These are phyloP conservation scores for Leptinotarsa peninsularis DNA, from an alignment of 2,888 invertebrate genomes.

Conservation along the genomic window DNA sequence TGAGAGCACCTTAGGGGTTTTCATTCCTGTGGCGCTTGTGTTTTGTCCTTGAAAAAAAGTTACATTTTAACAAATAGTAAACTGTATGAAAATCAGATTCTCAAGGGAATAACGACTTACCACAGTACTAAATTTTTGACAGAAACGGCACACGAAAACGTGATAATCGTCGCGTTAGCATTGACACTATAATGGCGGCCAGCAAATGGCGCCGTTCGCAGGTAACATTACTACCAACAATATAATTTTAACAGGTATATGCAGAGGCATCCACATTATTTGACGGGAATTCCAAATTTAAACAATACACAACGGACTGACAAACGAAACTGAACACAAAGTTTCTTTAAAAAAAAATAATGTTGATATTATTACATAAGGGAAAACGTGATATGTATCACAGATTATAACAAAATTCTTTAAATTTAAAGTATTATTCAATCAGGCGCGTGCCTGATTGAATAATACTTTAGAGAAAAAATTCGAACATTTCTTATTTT, in stretches of 20 bases:
- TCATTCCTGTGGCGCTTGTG: too few species aligned
- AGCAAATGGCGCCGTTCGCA: not conserved
- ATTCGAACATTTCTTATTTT: too few species aligned
- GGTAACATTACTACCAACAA: conserved; percentile 2
- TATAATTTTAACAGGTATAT: not conserved
- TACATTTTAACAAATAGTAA: not conserved
- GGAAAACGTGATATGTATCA: not conserved
- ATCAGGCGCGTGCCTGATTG: not conserved
- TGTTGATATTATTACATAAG: not conserved
- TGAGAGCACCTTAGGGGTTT: too few species aligned
- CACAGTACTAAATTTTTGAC: conserved; percentile 13
- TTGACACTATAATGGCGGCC: not conserved
- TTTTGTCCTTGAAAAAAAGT: not conserved
- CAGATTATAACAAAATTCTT: not conserved
- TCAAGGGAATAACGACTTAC: not conserved
- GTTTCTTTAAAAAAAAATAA: not conserved
- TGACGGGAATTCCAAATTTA: not conserved
- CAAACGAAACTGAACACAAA: conserved; percentile 1
- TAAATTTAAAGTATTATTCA: not conserved
- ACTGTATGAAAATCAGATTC: not conserved
- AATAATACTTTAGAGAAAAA: too few species aligned
- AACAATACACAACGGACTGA: conserved; percentile 16
- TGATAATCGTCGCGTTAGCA: not conserved
- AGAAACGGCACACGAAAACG: not conserved
- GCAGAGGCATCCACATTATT: not conserved